These are phyloP conservation scores for Brachionus angularis DNA, from an alignment of 1,140 invertebrate species.

Conservation along the genomic window DNA sequence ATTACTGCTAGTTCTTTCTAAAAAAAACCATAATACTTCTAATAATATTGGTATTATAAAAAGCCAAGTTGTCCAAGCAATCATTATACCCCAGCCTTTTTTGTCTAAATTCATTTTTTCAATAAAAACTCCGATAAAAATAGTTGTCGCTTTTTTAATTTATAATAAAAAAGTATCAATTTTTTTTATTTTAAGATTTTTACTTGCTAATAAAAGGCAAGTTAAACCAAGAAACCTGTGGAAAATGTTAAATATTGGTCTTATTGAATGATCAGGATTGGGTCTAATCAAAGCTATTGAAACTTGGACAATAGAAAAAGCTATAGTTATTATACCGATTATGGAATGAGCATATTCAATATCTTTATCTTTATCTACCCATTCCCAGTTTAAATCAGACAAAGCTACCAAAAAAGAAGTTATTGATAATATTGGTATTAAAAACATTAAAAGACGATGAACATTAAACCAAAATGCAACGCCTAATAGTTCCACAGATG, in stretches of 20 bases:
- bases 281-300: not conserved
- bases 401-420: slow-evolving; percentile 5
- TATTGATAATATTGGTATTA: not conserved
- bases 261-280: not conserved
- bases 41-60: not conserved
- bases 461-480: slow-evolving; percentile 14
- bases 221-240: not conserved
- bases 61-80: not conserved
- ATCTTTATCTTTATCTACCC: slow-evolving; percentile 5
- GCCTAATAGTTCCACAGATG: not conserved
- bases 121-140: not conserved
- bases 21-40: not conserved
- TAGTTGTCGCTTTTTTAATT: not conserved
- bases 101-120: not conserved
- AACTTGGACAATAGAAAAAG: not conserved
- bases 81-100: not conserved
- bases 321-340: not conserved
- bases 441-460: slow-evolving; percentile 5
- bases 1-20: not conserved
- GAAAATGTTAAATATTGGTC: not conserved
- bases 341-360: slow-evolving; percentile 18
- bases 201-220: not conserved
- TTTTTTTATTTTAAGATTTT: not conserved
- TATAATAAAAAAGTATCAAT: no score
- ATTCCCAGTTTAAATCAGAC: slow-evolving; percentile 8